A percentile compares a stretch with the other conserved stretches of the same genome.
These are phyloP conservation scores for Muricea muricata DNA, from an alignment of 92 coral and sea anemone genomes.

Conservation along the genomic window DNA sequence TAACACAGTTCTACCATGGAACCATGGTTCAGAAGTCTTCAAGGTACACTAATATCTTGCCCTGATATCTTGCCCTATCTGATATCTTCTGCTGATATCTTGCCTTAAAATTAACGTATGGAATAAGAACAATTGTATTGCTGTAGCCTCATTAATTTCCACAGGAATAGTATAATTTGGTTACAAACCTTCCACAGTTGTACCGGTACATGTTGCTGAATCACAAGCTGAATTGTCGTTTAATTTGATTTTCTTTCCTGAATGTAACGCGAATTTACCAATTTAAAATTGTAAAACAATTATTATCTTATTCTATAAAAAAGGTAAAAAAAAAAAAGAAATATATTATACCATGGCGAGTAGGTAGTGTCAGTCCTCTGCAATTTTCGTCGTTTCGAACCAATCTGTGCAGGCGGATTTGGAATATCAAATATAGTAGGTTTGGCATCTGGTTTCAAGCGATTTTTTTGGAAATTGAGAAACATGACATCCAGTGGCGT, in stretches of 20 bases:
- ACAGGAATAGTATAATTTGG: background rate
- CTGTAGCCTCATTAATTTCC: too few species aligned
- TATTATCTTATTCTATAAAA: too few species aligned
- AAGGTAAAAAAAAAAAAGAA: background rate
- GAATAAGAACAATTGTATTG: too few species aligned
- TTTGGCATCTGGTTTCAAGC: slow-evolving; percentile 27
- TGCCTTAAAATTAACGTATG: too few species aligned
- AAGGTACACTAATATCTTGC: too few species aligned
- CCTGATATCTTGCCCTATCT: too few species aligned
- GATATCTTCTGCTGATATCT: too few species aligned
- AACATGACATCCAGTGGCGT: too few species aligned
- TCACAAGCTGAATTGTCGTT: background rate
- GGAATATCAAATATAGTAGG: slow-evolving; percentile 30
- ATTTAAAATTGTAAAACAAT: background rate
- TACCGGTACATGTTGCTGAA: background rate
- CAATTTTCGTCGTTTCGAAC: slow-evolving; percentile 23
- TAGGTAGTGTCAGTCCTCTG: background rate
- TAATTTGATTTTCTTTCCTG: background rate
- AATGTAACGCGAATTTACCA: background rate
- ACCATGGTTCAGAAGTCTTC: too few species aligned
- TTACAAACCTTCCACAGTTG: background rate
- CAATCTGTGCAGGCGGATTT: slow-evolving; percentile 24
- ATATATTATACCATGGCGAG: slow-evolving; percentile 2
- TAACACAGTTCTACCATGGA: too few species aligned
- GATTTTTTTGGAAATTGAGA: slow-evolving; percentile 19